A percentile compares a stretch with the other conserved stretches of the same genome.
phyloP scores from a whole-genome alignment of 1,140 invertebrate species.

The Parasteatoda tepidariorum region DNA sequence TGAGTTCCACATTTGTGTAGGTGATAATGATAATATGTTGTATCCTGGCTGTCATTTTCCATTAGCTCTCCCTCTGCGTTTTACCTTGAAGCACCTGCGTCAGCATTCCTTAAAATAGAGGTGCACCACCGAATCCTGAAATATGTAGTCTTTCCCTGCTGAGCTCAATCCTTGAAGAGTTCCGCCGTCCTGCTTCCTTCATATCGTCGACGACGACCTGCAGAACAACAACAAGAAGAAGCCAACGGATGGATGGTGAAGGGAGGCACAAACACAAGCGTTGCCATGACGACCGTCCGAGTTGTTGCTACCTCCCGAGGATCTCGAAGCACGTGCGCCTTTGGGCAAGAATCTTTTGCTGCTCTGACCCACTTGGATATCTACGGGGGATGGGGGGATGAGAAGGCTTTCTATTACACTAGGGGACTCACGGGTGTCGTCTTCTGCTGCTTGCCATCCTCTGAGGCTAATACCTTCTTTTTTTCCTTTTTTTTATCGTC shows the following conservation, averaged over 20 bases:
- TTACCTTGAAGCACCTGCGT: no score
- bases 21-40: no score
- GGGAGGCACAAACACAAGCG: slow-evolving; percentile 43
- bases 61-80: no score
- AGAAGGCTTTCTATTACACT: slow-evolving; percentile 53
- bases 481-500: slow-evolving; percentile 6
- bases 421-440: slow-evolving; percentile 46
- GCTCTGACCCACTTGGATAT: slow-evolving; percentile 52
- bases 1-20: no score
- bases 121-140: no score
- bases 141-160: slow-evolving; percentile 14
- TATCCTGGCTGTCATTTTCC: no score
- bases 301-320: slow-evolving; percentile 46
- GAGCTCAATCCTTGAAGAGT: slow-evolving; percentile 20
- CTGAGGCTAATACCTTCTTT: slow-evolving; percentile 51
- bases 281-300: slow-evolving; percentile 48
- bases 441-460: slow-evolving; percentile 33
- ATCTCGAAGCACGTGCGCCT: slow-evolving; percentile 40
- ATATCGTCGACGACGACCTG: slow-evolving; percentile 35
- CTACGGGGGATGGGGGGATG: background rate
- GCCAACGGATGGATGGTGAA: background rate
- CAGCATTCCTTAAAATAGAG: no score
- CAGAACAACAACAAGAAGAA: background rate
- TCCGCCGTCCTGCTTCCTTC: slow-evolving; percentile 44
- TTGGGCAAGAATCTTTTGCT: slow-evolving; percentile 31